Conservation (phyloP, 2,888 invertebrate genomes). For the Idaea dimidiata region DNA sequence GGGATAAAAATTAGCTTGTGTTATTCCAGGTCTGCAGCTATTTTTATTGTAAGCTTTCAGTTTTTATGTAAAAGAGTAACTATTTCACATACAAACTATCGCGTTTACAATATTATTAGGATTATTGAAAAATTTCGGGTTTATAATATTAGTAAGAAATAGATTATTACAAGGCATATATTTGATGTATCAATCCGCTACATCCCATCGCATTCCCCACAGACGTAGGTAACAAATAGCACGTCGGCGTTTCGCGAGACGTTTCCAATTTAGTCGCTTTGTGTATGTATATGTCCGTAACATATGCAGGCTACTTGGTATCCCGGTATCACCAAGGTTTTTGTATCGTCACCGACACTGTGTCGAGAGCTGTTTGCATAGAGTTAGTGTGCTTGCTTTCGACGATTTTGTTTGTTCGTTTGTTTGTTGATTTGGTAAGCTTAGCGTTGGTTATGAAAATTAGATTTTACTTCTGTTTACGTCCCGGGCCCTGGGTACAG, state of each 20-base stretch:
- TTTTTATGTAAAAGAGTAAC: too few species aligned
- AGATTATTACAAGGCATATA: too few species aligned
- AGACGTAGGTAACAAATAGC: slow-evolving; percentile 49
- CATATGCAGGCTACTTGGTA: slow-evolving; percentile 36
- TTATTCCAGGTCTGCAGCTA: too few species aligned
- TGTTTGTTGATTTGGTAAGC: not conserved
- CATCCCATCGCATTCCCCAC: slow-evolving; percentile 14
- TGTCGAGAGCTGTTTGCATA: not conserved
- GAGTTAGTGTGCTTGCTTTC: not conserved
- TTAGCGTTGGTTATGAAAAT: too few species aligned
- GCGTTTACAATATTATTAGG: too few species aligned
- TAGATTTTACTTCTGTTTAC: too few species aligned
- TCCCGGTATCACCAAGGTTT: slow-evolving; percentile 31
- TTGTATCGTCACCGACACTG: not conserved
- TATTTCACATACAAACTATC: too few species aligned
- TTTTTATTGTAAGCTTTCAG: too few species aligned
- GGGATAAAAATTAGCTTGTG: too few species aligned
- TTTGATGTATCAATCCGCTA: slow-evolving; percentile 19
- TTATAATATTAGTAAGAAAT: too few species aligned
- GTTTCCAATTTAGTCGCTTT: slow-evolving; percentile 56
- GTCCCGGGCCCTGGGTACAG: too few species aligned
- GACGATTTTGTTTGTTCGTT: not conserved
- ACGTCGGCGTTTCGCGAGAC: slow-evolving; percentile 52
- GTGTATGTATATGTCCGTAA: slow-evolving; percentile 46
- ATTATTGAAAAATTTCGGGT: too few species aligned